Evolutionary conservation across 2,113 vertebrate species (phyloP), one percentile per base, ranked within the genome.

Genomic region (Gorsachius goisagi): DNA sequence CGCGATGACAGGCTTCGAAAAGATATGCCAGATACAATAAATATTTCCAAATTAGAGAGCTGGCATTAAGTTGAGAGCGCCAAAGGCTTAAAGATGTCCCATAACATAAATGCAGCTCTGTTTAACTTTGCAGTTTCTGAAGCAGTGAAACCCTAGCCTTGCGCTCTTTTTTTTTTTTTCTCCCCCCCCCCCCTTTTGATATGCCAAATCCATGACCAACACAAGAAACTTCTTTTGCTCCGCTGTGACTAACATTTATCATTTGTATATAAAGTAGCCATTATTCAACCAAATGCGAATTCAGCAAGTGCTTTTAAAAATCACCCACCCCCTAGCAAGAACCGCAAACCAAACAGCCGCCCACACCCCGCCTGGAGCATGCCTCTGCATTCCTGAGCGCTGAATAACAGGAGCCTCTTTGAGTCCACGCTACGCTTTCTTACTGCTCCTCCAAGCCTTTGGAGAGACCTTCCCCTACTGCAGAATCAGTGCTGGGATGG

Each of bases 221-320:
- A 55, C 90, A 94, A 97, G 97, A 63, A 96, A 71, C 60, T 53
- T 79, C 88, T 96, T 89, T 85, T 11, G 84, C 96, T 85, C 59
- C 26, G 62, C 91, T 50, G 63, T 97, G 96, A 98, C 97, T 97
- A 97, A 97, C 91, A 88, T 97, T 96, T 95, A 97, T 98, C 96
- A 79, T 95, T 96, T 96, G 97, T 87, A 59, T 66, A 97, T 88
- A 98, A 97, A 98, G 97, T 92, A 79, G 96, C 93, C 89, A 88
- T 97, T 98, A 98, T 98, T 98, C 98, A 95, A 95, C 86, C 97
- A 97, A 98, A 97, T 96, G 98, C 97, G 96, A 94, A 98, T 98
- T 97, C 95, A 94, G 97, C 97, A 96, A 97, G 97, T 95, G 88
- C 96, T 96, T 95, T 96, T 75, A 18, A 97, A 93, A 97, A 96